Conservation (phyloP, 1,140 invertebrate genomes). For the Drosophila sproati region DNA sequence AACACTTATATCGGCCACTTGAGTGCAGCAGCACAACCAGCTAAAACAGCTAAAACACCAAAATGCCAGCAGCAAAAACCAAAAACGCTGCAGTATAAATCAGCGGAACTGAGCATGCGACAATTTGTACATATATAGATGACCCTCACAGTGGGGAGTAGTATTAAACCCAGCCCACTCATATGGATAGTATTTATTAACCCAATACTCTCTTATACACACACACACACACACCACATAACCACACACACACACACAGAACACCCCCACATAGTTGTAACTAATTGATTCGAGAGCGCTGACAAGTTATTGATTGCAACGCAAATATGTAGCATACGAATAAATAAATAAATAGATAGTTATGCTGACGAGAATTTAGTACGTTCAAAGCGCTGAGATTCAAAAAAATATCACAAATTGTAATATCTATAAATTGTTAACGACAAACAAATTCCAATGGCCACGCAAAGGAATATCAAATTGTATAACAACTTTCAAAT, state of each 20-base stretch:
- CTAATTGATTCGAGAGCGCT: constrained; percentile 34
- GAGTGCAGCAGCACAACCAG: constrained; percentile 5
- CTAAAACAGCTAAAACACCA: constrained; percentile 26
- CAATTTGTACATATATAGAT: constrained; percentile 67
- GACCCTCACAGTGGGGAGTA: constrained; percentile 43
- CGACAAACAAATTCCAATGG: constrained; percentile 49
- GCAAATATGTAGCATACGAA: constrained; percentile 35
- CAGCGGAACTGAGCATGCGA: constrained; percentile 58
- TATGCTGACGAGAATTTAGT: constrained; percentile 31
- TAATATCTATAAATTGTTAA: constrained; percentile 64
- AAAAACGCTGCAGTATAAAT: constrained; percentile 58
- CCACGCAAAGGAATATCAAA: constrained; percentile 16
- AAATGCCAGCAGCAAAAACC: constrained; percentile 32
- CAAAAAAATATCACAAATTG: constrained; percentile 65
- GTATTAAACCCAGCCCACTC: constrained; percentile 16
- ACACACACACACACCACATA: constrained; percentile 8
- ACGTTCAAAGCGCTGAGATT: constrained; percentile 49
- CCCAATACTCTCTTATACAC: background rate
- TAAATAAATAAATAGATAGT: constrained; percentile 64
- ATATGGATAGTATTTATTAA: constrained; percentile 36
- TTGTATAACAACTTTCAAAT: constrained; percentile 61
- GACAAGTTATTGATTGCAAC: constrained; percentile 49
- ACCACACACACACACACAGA: constrained; percentile 23
- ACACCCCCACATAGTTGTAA: constrained; percentile 34
- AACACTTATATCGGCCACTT: constrained; percentile 70